Percentiles rank a stretch among this genome's conserved stretches.
Evolutionary conservation across 2,113 vertebrate species (phyloP).

Genomic region (Pardalotus punctatus): DNA sequence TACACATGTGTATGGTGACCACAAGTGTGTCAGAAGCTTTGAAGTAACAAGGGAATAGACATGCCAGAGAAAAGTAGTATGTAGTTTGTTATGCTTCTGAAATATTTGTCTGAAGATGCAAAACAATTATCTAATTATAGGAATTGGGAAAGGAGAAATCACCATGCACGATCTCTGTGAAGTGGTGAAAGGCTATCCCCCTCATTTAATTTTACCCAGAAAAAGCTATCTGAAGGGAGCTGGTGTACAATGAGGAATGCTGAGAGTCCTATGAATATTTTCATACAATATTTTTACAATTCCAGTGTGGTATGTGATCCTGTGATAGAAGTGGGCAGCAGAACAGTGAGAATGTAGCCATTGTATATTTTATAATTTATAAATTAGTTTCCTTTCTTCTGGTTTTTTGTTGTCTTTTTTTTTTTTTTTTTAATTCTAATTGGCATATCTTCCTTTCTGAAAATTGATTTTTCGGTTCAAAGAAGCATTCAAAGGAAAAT

Average conservation of each 20-base stretch:
- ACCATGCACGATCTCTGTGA: background rate
- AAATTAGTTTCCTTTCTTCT: background rate
- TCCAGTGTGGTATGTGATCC: background rate
- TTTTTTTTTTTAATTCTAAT: background rate
- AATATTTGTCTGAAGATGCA: background rate
- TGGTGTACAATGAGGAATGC: background rate
- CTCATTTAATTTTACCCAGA: background rate
- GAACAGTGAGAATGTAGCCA: background rate
- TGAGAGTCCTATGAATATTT: background rate
- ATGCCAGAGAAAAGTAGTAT: background rate
- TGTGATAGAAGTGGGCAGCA: background rate
- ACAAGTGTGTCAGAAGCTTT: background rate
- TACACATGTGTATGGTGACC: accelerated
- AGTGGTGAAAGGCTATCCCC: background rate
- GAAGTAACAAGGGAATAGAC: background rate
- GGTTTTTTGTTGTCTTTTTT: no score
- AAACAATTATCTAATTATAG: background rate
- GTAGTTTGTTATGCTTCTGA: background rate
- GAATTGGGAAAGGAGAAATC: background rate
- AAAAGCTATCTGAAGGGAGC: background rate
- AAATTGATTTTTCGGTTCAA: constrained; percentile 63
- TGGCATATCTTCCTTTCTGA: constrained; percentile 31
- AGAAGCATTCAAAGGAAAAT: constrained; percentile 39
- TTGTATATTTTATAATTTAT: background rate
- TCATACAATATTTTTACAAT: background rate